These are phyloP conservation scores for Paradoxurus hermaphroditus DNA, from an alignment of 2,113 vertebrate species.

Conservation along the genomic window DNA sequence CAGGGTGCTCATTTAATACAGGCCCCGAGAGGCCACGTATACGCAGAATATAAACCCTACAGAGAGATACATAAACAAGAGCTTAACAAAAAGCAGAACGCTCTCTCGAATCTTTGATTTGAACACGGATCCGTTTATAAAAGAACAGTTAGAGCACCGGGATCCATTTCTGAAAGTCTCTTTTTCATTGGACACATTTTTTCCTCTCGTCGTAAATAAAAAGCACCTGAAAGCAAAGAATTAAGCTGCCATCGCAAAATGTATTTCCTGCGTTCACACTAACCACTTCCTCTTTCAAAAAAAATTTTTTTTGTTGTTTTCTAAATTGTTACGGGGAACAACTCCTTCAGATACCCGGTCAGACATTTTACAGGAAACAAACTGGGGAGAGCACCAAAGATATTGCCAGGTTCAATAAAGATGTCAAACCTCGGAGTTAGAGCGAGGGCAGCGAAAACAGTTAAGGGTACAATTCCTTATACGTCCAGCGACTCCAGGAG, in stretches of 20 bases:
- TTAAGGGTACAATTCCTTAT: slow-evolving; percentile 72
- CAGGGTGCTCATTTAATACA: background rate
- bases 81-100: background rate
- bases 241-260: slow-evolving; percentile 44
- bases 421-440: slow-evolving; percentile 42
- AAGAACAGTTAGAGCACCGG: background rate
- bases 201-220: background rate
- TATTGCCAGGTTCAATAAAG: slow-evolving; percentile 54
- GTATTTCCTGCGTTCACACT: slow-evolving; percentile 52
- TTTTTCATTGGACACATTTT: background rate
- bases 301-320: background rate
- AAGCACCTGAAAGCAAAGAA: background rate
- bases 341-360: background rate
- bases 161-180: background rate
- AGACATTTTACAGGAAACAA: background rate
- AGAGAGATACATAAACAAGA: background rate
- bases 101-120: background rate
- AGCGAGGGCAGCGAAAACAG: slow-evolving; percentile 38
- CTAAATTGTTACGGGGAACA: background rate
- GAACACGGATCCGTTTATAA: background rate
- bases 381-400: background rate
- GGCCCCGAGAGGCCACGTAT: background rate
- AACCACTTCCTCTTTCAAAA: slow-evolving; percentile 71
- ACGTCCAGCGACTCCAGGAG: slow-evolving; percentile 32
- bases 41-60: background rate